phyloP scores from a whole-genome alignment of 2,888 invertebrate genomes.

The Philereme vetulata region DNA sequence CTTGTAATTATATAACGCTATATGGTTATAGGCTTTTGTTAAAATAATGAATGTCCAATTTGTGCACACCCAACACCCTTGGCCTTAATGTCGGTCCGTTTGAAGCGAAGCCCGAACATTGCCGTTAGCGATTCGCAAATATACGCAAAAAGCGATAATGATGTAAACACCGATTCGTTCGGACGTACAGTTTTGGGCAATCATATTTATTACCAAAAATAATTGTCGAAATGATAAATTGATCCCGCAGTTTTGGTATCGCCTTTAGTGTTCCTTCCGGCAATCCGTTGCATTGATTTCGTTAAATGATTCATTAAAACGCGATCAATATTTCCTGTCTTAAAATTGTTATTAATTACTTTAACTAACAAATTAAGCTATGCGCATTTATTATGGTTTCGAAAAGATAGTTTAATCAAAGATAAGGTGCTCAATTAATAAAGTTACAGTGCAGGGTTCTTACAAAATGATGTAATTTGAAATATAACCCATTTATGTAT shows the following conservation, averaged over 20 bases:
- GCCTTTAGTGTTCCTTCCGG: constrained; percentile 35
- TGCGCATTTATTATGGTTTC: constrained; percentile 19
- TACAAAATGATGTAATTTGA: not conserved
- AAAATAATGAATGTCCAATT: constrained; percentile 72
- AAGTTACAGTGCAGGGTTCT: not conserved
- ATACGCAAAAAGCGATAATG: constrained; percentile 62
- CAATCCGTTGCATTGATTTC: constrained; percentile 31
- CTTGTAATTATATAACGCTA: constrained; percentile 67
- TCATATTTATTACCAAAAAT: constrained; percentile 45
- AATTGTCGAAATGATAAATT: constrained; percentile 45
- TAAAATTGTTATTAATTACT: constrained; percentile 24
- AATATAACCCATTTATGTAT: constrained; percentile 24
- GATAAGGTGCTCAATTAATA: not conserved
- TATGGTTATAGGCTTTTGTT: constrained; percentile 69
- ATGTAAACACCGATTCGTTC: constrained; percentile 59
- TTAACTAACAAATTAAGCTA: constrained; percentile 19
- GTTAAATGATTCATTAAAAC: constrained; percentile 35
- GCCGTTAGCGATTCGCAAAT: constrained; percentile 71
- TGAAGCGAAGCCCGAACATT: constrained; percentile 59
- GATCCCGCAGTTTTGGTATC: constrained; percentile 37
- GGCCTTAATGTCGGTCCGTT: constrained; percentile 73
- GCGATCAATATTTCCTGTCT: constrained; percentile 22
- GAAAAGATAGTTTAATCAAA: constrained; percentile 18
- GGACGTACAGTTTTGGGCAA: constrained; percentile 43
- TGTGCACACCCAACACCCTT: constrained; percentile 65